phyloP scores from a whole-genome alignment of 2,797 vertebrate genomes.

The Iguana delicatissima region DNA sequence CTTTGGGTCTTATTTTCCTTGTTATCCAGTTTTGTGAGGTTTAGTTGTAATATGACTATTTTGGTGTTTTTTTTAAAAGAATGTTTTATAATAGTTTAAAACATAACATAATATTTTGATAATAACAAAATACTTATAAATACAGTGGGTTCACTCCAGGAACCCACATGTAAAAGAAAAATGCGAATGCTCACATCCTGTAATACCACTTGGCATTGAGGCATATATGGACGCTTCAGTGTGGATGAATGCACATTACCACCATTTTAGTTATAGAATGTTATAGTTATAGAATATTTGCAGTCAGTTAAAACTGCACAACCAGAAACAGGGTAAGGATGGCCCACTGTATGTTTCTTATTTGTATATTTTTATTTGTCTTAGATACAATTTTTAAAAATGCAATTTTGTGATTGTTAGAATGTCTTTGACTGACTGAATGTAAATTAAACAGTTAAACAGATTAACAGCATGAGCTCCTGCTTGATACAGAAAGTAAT shows the following conservation, averaged over 20 bases:
- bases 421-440: neutral
- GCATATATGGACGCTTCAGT: too few species aligned
- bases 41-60: neutral
- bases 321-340: too few species aligned
- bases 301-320: too few species aligned
- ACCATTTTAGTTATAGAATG: too few species aligned
- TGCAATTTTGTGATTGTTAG: neutral
- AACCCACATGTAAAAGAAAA: too few species aligned
- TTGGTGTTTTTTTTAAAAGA: neutral
- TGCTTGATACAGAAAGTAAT: too few species aligned
- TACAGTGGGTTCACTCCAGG: neutral
- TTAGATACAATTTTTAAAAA: neutral
- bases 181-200: too few species aligned
- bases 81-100: neutral
- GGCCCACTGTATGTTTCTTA: neutral
- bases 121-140: neutral
- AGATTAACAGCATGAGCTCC: too few species aligned
- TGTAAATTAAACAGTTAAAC: too few species aligned
- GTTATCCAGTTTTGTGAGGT: neutral
- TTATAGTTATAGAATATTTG: too few species aligned
- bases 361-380: neutral
- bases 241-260: too few species aligned
- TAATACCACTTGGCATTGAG: too few species aligned
- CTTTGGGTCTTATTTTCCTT: neutral
- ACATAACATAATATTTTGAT: neutral